Evolutionary conservation across 1,140 invertebrate species (phyloP), one percentile per base, ranked within the genome.

Genomic region (Sycophila sp.): DNA sequence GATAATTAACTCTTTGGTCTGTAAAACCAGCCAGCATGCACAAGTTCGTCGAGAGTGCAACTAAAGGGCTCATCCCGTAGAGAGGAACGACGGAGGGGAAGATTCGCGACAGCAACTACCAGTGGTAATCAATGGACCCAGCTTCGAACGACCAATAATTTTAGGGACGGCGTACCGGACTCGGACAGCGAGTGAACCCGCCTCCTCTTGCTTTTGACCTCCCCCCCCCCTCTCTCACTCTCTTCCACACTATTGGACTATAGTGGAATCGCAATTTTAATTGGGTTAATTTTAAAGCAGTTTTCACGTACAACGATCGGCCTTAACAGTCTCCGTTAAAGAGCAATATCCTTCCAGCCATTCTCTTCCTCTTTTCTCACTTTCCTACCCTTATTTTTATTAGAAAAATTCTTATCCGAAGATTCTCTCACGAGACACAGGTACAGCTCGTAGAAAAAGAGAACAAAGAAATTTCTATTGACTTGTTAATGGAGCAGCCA

Each of bases 101-200:
- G 62, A n/a, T 55, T 55, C 69, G 72, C 74, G 11, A 76, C 77
- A 77, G 73, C 76, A 80, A 81, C 80, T 81, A 77, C 70, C 66
- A 69, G 71, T 74, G 75, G 72, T 83, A 78, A 82, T 82, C 80
- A 81, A 81, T 83, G 78, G 79, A 71, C 69, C 73, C 70, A 53
- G 42, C 24, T 71, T 75, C 68, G 63, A 71, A 74, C 71, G 59
- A 71, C 24, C 69, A 75, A 82, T 83, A 82, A 83, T 83, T 83
- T 81, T 60, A 81, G 78, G 75, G 77, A 71, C 66, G 73, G 64
- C 42, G 32, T 40, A 5, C 13, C 19, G 7, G 47, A 38, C n/a
- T 38, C n/a, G 47, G 42, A 53, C 47, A 53, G 3, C 36, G n/a
- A 2, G 28, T 36, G 13, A 17, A n/a, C 19, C 28, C n/a, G n/a